Conservation (phyloP, 2,113 vertebrate species). For the Anarhynchus alexandrinus region DNA sequence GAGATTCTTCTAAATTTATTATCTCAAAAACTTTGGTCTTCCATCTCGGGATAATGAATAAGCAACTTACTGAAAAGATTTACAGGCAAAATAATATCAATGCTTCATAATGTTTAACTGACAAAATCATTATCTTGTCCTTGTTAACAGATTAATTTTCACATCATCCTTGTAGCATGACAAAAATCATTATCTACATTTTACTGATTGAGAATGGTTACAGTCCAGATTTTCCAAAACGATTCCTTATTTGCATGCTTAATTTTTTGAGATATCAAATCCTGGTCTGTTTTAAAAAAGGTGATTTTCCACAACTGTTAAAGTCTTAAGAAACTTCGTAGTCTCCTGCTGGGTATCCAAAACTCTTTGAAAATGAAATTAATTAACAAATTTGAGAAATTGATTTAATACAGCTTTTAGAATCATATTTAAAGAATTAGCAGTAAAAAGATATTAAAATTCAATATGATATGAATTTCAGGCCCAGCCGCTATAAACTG, state of each 20-base stretch:
- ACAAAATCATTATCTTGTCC: constrained; percentile 2
- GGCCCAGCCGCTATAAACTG: background rate
- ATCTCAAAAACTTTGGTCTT: background rate
- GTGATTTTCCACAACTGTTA: background rate
- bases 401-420: background rate
- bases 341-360: background rate
- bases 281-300: background rate
- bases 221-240: background rate
- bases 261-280: background rate
- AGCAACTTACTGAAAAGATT: background rate
- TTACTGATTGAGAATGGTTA: background rate
- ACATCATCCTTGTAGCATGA: background rate
- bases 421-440: background rate
- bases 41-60: background rate
- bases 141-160: constrained; percentile 14
- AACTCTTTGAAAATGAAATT: background rate
- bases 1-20: background rate
- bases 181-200: constrained; percentile 6
- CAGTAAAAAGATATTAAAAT: background rate
- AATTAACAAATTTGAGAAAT: background rate
- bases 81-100: background rate
- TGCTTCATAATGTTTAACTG: background rate
- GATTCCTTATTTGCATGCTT: background rate
- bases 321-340: background rate
- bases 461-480: background rate